Evolutionary conservation across 2,888 invertebrate genomes (phyloP), one percentile per base, ranked within the genome.

Genomic region (Macaria liturata): DNA sequence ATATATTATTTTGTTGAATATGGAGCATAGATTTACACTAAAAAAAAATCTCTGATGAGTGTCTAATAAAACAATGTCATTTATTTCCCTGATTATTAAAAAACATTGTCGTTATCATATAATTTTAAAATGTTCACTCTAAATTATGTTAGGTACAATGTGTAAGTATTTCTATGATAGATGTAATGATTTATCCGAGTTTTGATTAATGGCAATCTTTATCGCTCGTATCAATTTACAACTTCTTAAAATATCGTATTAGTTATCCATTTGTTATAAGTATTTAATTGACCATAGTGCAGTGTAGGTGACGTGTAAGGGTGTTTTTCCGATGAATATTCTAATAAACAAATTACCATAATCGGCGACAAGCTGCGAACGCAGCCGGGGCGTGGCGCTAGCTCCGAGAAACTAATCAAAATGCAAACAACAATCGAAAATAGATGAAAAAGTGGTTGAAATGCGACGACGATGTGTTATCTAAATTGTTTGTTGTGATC

Each of bases 321-420:
- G 84, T 83, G 74, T 76, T 72, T 76, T 77, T 76, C 62, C 68
- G 76, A 81, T 84, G 84, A 84, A 86, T 86, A 85, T 85, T 84
- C 74, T 80, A 85, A 83, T 65, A 57, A 67, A 59, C 39, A 61
- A 68, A 88, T 88, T 87, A 82, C 64, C 86, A 88, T 88, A 88
- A 83, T 84, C 78, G 73, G 65, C 70, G 70, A 81, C 86, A 86
- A 87, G 78, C 82, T 78, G 88, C 75, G 87, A 87, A 88, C 86
- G 81, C 78, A 79, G 49, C 65, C 62, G 68, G 71, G 75, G 75
- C 76, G 76, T 61, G 69, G 62, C 73, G 71, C 67, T 69, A 71
- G 65, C n/a, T 7, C 20, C 69, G 76, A 76, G 73, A 76, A 80
- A 80, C 81, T 81, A 74, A 82, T 84, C 75, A 80, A 82, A 78